Conservation (phyloP, 2,888 invertebrate species). For the Lasius platythorax region DNA sequence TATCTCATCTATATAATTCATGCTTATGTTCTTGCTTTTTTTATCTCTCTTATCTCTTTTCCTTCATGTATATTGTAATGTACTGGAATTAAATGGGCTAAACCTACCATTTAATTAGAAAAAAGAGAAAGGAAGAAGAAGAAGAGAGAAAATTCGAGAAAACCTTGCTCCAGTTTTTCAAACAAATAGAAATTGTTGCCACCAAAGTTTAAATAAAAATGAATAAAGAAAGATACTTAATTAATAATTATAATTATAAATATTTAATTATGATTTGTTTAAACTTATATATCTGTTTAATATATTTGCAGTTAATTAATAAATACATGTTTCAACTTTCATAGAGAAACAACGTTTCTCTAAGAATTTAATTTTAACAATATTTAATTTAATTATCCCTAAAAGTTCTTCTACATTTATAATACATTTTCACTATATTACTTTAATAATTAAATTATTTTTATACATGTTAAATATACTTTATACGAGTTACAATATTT, state of each 20-base stretch:
- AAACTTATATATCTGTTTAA: no score
- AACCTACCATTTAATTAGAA: constrained; percentile 35
- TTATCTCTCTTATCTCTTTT: not conserved
- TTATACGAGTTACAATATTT: no score
- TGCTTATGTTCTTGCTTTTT: constrained; percentile 17
- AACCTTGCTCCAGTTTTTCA: constrained; percentile 17
- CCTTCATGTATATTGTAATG: constrained; percentile 17
- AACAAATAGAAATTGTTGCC: not conserved
- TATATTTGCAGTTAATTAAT: no score
- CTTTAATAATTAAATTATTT: no score
- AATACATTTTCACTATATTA: no score
- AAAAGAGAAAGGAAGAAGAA: not conserved
- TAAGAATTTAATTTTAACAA: no score
- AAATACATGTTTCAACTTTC: no score
- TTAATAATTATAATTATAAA: not conserved
- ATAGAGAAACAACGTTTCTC: no score
- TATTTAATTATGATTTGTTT: not conserved
- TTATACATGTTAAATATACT: no score
- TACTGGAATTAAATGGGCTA: constrained; percentile 35
- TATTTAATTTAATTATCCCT: no score
- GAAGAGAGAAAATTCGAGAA: not conserved
- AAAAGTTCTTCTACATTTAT: no score
- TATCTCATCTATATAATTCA: constrained; percentile 17
- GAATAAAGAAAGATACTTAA: not conserved
- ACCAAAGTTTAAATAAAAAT: not conserved